Evolutionary conservation across 2,113 vertebrate genomes (phyloP), one percentile per base, ranked within the genome.

Genomic region (Thunnus thynnus): DNA sequence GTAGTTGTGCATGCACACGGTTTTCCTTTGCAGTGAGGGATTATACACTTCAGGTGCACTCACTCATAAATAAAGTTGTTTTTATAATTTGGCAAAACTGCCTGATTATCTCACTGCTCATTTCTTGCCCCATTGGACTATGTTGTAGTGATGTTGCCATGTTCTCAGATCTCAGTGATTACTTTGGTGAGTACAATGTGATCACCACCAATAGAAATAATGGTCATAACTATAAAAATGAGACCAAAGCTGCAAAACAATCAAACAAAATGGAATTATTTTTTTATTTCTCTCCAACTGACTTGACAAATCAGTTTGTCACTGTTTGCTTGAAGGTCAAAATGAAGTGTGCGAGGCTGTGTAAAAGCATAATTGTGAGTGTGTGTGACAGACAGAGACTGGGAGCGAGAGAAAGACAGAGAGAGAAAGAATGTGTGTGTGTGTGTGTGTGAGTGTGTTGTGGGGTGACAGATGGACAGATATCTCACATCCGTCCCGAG

Each of bases 391-490:
- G 27, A 27, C 44, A 70, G 36, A 54, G 58, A 22, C 12, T 13
- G 20, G 12, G 76, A 57, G 50, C 0, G 41, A 7, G 44, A 58
- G 51, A 57, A 22, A 46, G 55, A 13, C n/a, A 16, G 36, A 46
- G 63, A 20, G 3, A 65, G 13, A 20, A 22, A 20, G 76, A 76
- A 44, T 54, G 13, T 68, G 68, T 80, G 76, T 65, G 58, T 69
- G 79, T 82, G 86, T 69, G 79, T 82, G 86, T 82, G 75, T 66
- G 82, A 56, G 83, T 87, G 83, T 89, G 81, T 83, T 74, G 64
- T 72, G 61, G 86, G 58, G 90, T 92, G 91, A 92, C 94, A 94
- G 92, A 93, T 93, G 90, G 90, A 94, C 93, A 94, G 93, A 95
- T 91, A 92, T 93, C 92, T 92, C 90, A 81, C 89, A 91, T 93